Base-by-base conservation (phyloP, 2,888 invertebrate species). In the Pomacea canaliculata region DNA sequence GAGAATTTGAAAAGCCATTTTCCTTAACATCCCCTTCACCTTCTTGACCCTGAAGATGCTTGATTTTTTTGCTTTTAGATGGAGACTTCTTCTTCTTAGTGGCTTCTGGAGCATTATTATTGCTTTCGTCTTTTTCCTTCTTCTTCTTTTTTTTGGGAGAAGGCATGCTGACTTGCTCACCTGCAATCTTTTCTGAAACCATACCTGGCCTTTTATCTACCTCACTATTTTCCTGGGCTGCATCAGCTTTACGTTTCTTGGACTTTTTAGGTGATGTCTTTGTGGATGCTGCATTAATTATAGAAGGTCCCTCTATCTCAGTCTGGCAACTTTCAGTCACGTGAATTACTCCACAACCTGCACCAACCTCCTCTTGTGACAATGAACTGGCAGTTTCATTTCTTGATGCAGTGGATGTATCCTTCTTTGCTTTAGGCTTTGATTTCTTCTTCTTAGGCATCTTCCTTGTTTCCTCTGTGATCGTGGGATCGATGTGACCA, bases 1-100 rank as follows among this genome's bases (percentile, higher is more conserved):
- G 51, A 12, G 71, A 49, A 56, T 66, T 10, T 48, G 67, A 59
- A 66, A 67, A 63, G 48, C 78, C 70, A 63, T 65, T 79, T 66
- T 78, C 65, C 23, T 73, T 65, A 18, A 76, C 60, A 56, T 37
- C 37, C 18, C 51, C 48, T 48, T 46, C 59, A 62, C 65, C 56
- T 71, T 65, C 23, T 37, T 56, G 51, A 56, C 51, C 51, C 8
- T 13, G 12, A 56, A 56, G 12, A 56, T 37, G 18, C 27, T 80
- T 79, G 19, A 60, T 69, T 37, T 80, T 80, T 37, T 73, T 79
- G 73, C 71, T 74, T 76, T 81, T 82, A 37, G 79, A 76, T 5
- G 73, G 76, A 56, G 71, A 63, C 69, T 78, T 80, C 68, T 72
- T 76, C 49, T 72, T 70, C 63, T 78, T 73, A 23, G 69, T 37